Evolutionary conservation across 2,797 vertebrate genomes (phyloP).

Genomic region (Hapalemur alaotrensis): DNA sequence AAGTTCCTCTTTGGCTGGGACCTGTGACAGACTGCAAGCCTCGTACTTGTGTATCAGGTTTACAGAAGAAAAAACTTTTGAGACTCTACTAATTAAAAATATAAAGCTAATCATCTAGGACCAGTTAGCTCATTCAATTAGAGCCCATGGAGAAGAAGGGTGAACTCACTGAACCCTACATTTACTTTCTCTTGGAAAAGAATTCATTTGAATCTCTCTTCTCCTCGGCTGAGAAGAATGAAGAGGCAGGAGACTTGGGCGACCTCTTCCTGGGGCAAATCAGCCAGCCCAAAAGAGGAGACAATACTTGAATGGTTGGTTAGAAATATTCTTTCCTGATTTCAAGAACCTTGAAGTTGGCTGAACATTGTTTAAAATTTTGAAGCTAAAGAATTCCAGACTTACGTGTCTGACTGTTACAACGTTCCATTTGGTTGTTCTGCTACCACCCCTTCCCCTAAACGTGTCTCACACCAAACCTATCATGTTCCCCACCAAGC

Average conservation of each 20-base stretch:
- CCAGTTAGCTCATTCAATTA: background rate
- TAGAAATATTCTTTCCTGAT: background rate
- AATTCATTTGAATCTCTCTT: background rate
- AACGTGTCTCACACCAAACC: background rate
- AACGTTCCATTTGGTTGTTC: background rate
- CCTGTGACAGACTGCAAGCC: background rate
- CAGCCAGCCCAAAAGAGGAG: background rate
- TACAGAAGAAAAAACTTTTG: background rate
- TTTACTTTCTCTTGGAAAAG: background rate
- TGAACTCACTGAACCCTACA: background rate
- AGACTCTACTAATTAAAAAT: background rate
- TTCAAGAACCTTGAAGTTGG: background rate
- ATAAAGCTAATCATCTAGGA: background rate
- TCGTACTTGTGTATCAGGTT: background rate
- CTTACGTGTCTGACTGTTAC: background rate
- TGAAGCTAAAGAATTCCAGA: background rate
- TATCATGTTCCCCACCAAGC: background rate
- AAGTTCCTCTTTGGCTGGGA: background rate
- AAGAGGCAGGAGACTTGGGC: background rate
- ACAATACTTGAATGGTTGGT: background rate
- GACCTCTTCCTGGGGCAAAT: background rate
- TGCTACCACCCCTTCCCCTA: background rate
- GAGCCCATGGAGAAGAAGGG: background rate
- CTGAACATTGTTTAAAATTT: background rate
- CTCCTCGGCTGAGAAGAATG: background rate